These are phyloP conservation scores for Charaxes varanes DNA, from an alignment of 1,140 invertebrate genomes.

Conservation along the genomic window DNA sequence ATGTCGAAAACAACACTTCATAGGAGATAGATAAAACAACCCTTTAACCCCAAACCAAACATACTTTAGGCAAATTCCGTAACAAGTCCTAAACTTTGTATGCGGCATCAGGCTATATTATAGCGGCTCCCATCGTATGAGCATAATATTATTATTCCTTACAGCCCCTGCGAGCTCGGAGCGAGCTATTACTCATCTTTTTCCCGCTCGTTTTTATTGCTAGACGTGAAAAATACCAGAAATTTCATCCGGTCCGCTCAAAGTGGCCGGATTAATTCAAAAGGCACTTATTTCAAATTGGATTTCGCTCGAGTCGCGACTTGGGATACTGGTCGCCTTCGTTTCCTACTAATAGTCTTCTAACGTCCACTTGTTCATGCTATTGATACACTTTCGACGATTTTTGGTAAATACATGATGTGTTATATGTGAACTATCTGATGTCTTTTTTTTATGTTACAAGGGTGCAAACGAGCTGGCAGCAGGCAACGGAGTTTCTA, in stretches of 20 bases:
- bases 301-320: constrained; percentile 52
- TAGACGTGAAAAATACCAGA: constrained; percentile 70
- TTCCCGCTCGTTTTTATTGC: constrained; percentile 64
- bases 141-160: constrained; percentile 66
- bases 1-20: too few relatives aligned
- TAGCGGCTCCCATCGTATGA: constrained; percentile 49
- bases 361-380: constrained; percentile 36
- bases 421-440: too few relatives aligned
- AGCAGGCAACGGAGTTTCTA: too few relatives aligned
- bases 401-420: too few relatives aligned
- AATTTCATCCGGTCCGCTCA: constrained; percentile 63
- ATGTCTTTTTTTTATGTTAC: too few relatives aligned
- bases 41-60: too few relatives aligned
- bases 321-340: constrained; percentile 34
- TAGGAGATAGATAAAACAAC: too few relatives aligned
- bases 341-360: constrained; percentile 56
- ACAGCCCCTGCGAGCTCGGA: constrained; percentile 49
- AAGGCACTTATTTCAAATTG: constrained; percentile 72
- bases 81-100: constrained; percentile 17
- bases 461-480: too few relatives aligned
- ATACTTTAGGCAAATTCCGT: constrained; percentile 9
- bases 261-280: constrained; percentile 70
- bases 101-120: constrained; percentile 27
- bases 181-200: constrained; percentile 65
- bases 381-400: constrained; percentile 19